Conservation (phyloP, 2,113 vertebrate genomes). For the Bucco capensis region DNA sequence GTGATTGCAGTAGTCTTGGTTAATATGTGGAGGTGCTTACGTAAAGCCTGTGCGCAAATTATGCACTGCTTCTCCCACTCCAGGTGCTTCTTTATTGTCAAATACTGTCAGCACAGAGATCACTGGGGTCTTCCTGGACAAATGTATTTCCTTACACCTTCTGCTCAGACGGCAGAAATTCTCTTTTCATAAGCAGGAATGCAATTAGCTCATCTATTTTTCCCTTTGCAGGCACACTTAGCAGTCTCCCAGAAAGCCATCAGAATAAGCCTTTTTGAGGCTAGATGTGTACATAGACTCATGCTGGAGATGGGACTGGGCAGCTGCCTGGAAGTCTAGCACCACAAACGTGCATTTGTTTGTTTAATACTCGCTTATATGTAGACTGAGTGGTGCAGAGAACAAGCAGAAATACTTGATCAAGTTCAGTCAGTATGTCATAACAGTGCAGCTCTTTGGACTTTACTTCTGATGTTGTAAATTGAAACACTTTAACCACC, state of each 20-base stretch:
- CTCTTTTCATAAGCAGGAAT: slow-evolving; percentile 58
- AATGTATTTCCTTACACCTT: slow-evolving; percentile 41
- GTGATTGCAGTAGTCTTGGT: not conserved
- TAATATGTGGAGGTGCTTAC: not conserved
- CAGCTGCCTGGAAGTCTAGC: not conserved
- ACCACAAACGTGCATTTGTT: not conserved
- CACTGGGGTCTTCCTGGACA: slow-evolving; percentile 9
- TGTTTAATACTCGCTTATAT: not conserved
- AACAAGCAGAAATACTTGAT: not conserved
- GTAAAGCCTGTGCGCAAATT: not conserved
- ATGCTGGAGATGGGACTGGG: not conserved
- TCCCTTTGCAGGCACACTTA: slow-evolving; percentile 43
- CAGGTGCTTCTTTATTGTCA: not conserved
- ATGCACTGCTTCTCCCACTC: not conserved
- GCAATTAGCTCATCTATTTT: slow-evolving; percentile 58
- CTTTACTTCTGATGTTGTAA: not conserved
- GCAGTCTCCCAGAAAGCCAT: slow-evolving; percentile 35
- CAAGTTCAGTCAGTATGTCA: not conserved
- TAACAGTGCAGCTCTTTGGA: not conserved
- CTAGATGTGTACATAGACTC: not conserved
- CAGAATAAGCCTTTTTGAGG: slow-evolving; percentile 22
- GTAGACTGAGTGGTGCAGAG: not conserved
- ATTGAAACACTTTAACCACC: not conserved
- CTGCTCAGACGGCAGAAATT: slow-evolving; percentile 54
- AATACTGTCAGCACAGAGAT: not conserved